phyloP scores from a whole-genome alignment of 2,888 invertebrate genomes.

The Thera britannica region DNA sequence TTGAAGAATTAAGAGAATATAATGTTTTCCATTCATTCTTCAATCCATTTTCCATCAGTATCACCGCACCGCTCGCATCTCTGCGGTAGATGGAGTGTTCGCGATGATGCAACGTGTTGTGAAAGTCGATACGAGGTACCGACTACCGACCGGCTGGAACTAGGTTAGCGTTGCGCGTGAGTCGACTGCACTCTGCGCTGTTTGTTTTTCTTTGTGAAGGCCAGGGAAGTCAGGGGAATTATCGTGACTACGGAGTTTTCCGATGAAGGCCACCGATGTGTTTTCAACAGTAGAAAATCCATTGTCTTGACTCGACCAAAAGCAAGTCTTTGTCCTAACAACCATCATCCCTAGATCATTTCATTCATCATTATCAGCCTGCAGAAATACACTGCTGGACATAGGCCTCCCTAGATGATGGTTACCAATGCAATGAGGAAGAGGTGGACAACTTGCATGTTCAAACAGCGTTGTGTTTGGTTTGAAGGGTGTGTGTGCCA shows the following conservation, averaged over 20 bases:
- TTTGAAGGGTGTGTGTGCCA: too few species aligned
- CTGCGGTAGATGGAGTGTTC: slow-evolving; percentile 24
- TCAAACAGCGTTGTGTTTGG: too few species aligned
- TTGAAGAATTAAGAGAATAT: too few species aligned
- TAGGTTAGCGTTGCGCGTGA: slow-evolving; percentile 65
- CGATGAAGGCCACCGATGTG: neutral
- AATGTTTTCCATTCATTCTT: neutral
- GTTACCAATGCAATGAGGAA: too few species aligned
- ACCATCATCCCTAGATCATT: too few species aligned
- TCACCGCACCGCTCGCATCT: slow-evolving; percentile 15
- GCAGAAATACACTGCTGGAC: too few species aligned
- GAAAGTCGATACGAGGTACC: slow-evolving; percentile 68
- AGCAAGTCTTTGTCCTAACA: too few species aligned
- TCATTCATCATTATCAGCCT: too few species aligned
- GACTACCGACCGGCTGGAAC: slow-evolving; percentile 55
- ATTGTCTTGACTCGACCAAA: too few species aligned
- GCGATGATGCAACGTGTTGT: slow-evolving; percentile 69
- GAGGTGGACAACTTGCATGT: too few species aligned
- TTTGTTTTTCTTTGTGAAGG: slow-evolving; percentile 30
- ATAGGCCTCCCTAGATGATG: too few species aligned
- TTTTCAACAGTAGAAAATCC: neutral
- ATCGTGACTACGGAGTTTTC: neutral
- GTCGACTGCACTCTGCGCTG: slow-evolving; percentile 37
- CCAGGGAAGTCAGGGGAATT: slow-evolving; percentile 25
- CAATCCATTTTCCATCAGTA: neutral